Base-by-base conservation (phyloP, 2,888 invertebrate genomes). In the Charanyca ferruginea region DNA sequence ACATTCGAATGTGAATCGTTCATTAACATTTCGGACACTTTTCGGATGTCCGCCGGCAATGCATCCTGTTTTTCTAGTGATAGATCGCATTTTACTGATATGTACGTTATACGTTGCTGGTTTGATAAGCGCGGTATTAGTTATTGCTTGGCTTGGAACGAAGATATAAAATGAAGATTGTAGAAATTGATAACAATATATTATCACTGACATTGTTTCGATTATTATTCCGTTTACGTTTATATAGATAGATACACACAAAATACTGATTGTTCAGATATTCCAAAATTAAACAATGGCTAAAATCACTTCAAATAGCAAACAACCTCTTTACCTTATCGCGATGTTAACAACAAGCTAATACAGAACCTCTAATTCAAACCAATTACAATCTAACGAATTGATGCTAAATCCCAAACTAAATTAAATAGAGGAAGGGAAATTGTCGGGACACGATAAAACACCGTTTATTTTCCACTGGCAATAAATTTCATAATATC, bases 41-140 rank as follows among this genome's bases (percentile, higher is more conserved):
- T 90, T 86, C 90, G 92, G 92, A 92, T 87, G 84, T 92, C 92
- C 91, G 90, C 85, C 86, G 88, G 88, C 88, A 77, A 83, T 84
- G 81, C 80, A 85, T 84, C 80, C 82, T 82, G 80, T 77, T 82
- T 83, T 83, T 82, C 79, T 80, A 80, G 78, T 78, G 74, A 87
- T 80, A 81, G 76, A 84, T 85, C 73, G 69, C 59, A 78, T 80
- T 83, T 78, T 77, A 75, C 70, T 79, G 78, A 83, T 84, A 80
- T 53, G 23, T 16, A 66, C 64, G 32, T 63, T 54, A 66, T 69
- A 61, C 59, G 66, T 77, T 66, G 65, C 68, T 13, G 16, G 16
- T 60, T 67, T 81, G 73, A 73, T 72, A 75, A 68, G 57, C 42
- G 48, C 42, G 48, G 53, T 55, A 61, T 52, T 52, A 60, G 57